phyloP scores from a whole-genome alignment of 2,888 invertebrate genomes.

The Caenorhabditis doughertyi region DNA sequence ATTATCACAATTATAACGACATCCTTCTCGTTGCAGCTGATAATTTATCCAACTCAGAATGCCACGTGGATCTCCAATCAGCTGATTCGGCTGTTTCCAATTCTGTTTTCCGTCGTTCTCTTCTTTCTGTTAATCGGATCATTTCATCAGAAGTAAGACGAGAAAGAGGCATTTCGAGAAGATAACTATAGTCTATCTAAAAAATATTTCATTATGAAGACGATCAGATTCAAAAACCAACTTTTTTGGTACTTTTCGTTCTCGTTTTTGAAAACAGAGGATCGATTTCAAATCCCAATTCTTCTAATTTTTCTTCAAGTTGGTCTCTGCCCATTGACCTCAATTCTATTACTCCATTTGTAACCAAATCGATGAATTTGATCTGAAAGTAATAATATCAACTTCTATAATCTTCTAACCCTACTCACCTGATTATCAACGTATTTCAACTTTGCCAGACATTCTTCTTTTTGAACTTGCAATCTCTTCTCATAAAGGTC shows the following conservation, averaged over 20 bases:
- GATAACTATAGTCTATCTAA: conserved; percentile 63
- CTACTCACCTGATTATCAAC: conserved; percentile 70
- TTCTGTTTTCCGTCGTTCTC: conserved; percentile 15
- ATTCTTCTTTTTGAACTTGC: conserved; percentile 16
- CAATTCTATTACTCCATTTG: conserved; percentile 58
- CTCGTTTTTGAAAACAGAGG: conserved; percentile 3
- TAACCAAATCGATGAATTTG: conserved; percentile 60
- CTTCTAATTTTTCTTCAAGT: conserved; percentile 48
- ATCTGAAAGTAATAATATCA: conserved; percentile 27
- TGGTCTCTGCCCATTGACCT: conserved; percentile 25
- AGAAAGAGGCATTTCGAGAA: conserved; percentile 68
- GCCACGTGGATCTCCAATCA: conserved; percentile 66
- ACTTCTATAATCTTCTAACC: neutral
- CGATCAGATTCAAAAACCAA: neutral
- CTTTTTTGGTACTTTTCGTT: conserved; percentile 1
- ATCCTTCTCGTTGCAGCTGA: neutral
- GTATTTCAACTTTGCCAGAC: conserved; percentile 44
- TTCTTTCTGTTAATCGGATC: conserved; percentile 34
- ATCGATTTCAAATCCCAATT: conserved; percentile 56
- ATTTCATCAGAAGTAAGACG: conserved; percentile 69
- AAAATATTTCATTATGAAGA: conserved; percentile 3
- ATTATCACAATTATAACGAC: neutral
- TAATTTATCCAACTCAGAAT: conserved; percentile 54
- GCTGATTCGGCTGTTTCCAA: conserved; percentile 43
- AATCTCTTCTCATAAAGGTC: conserved; percentile 61